Percentiles rank a stretch among this genome's conserved stretches.
Evolutionary conservation across 2,888 invertebrate genomes (phyloP).

Genomic region (Fragum sueziense): DNA sequence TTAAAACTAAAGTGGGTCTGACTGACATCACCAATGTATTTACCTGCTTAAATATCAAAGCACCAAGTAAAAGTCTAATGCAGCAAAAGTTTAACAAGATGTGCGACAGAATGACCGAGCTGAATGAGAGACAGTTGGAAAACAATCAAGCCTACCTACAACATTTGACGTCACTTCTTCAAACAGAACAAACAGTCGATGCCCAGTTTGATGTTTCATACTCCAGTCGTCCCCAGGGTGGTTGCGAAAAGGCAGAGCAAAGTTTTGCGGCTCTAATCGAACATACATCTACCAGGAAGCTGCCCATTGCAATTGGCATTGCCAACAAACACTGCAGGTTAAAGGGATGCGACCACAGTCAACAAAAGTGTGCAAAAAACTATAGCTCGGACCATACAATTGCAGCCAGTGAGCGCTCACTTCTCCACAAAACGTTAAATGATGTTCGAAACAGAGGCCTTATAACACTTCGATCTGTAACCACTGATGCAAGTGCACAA

Average conservation of each 20-base stretch:
- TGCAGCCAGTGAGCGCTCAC: no score
- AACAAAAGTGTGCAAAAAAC: neutral
- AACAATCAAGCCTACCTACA: constrained; percentile 15
- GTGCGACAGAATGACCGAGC: constrained; percentile 3
- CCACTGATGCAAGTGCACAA: neutral
- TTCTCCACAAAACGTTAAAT: no score
- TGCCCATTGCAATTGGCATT: constrained; percentile 1
- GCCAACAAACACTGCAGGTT: neutral
- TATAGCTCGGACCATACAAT: no score
- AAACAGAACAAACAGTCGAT: neutral
- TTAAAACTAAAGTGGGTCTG: constrained; percentile 13
- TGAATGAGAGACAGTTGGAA: constrained; percentile 10
- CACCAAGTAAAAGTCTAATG: constrained; percentile 16
- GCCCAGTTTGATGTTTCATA: constrained; percentile 22
- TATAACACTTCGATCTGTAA: neutral
- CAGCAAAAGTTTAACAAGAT: constrained; percentile 8
- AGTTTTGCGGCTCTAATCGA: constrained; percentile 11
- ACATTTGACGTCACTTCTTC: constrained; percentile 17
- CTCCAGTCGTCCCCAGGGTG: constrained; percentile 24
- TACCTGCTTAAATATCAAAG: constrained; percentile 20
- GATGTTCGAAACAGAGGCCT: neutral
- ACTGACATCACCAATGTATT: constrained; percentile 9
- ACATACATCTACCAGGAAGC: constrained; percentile 8
- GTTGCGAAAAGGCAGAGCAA: constrained; percentile 24
- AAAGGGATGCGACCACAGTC: neutral